phyloP scores from a whole-genome alignment of 2,113 vertebrate genomes.

The Gobiocypris rarus region DNA sequence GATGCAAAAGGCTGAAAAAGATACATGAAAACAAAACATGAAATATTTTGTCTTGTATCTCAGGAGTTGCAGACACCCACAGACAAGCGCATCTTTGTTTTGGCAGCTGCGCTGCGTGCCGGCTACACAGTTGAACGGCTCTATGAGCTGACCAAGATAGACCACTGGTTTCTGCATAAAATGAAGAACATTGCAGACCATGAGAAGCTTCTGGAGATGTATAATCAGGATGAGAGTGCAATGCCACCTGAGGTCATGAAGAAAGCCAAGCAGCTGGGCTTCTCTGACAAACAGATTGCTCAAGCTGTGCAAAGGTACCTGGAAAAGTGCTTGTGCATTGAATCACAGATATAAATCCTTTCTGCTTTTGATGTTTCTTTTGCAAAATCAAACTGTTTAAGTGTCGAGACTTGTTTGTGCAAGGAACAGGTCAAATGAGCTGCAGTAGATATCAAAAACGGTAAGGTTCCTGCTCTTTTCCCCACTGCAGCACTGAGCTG shows the following conservation, averaged over 20 bases:
- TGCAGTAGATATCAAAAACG: neutral
- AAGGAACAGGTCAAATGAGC: neutral
- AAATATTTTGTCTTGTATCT: neutral
- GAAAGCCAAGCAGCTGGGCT: slow-evolving; percentile 92
- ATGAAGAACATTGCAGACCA: slow-evolving; percentile 94
- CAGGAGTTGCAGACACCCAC: slow-evolving; percentile 95
- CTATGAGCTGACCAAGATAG: slow-evolving; percentile 92
- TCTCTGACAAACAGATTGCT: slow-evolving; percentile 97
- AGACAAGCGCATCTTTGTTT: slow-evolving; percentile 94
- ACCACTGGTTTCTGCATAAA: slow-evolving; percentile 97
- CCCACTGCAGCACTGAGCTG: slow-evolving; percentile 86
- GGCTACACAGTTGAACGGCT: slow-evolving; percentile 91
- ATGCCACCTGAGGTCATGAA: slow-evolving; percentile 81
- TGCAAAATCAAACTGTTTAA: neutral
- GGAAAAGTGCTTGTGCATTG: neutral
- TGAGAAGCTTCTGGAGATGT: slow-evolving; percentile 79
- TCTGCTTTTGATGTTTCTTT: neutral
- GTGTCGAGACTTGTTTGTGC: neutral
- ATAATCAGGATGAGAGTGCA: slow-evolving; percentile 76
- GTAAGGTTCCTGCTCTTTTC: neutral
- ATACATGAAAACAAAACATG: neutral
- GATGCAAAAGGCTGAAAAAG: neutral
- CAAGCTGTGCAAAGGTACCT: slow-evolving; percentile 88
- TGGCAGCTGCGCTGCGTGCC: slow-evolving; percentile 86
- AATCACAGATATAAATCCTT: neutral